phyloP scores from a whole-genome alignment of 53 echinoderm and acorn worm genomes.

The Crossaster papposus region DNA sequence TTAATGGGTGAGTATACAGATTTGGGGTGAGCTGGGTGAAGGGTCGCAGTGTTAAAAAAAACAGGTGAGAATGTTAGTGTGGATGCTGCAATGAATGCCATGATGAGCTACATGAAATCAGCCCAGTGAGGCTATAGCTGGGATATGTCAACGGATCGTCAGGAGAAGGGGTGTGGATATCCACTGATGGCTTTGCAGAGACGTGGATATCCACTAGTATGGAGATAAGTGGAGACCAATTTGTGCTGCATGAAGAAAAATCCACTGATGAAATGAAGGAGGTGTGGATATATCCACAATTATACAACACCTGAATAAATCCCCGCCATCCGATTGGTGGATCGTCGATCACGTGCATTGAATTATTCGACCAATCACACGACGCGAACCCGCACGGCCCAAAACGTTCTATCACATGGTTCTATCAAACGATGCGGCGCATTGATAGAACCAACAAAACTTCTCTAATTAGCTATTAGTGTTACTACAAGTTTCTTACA shows the following conservation, averaged over 20 bases:
- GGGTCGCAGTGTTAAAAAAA: not conserved
- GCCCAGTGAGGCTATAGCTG: conserved; percentile 4
- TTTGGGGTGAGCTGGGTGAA: conserved; percentile 9
- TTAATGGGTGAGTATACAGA: not conserved
- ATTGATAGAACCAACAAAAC: too few relatives aligned
- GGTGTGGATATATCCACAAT: not conserved
- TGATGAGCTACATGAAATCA: not conserved
- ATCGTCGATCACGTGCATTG: too few relatives aligned
- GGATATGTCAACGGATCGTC: not conserved
- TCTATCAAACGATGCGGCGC: too few relatives aligned
- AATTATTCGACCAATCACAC: too few relatives aligned
- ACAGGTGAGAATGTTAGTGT: conserved; percentile 37
- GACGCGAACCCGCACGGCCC: too few relatives aligned
- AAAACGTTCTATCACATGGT: too few relatives aligned
- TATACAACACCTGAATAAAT: too few relatives aligned
- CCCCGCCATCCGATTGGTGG: too few relatives aligned
- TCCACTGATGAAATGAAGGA: not conserved
- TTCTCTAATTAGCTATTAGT: too few relatives aligned
- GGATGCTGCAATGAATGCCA: conserved; percentile 26
- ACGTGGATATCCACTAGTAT: not conserved
- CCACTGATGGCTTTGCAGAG: not conserved
- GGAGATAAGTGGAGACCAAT: not conserved
- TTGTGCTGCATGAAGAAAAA: not conserved
- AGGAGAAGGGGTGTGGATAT: not conserved
- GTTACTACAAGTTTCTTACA: too few relatives aligned